Percentiles rank a stretch among this genome's conserved stretches.
These are phyloP conservation scores for Tauraco erythrolophus DNA, from an alignment of 2,113 vertebrate genomes.

Conservation along the genomic window DNA sequence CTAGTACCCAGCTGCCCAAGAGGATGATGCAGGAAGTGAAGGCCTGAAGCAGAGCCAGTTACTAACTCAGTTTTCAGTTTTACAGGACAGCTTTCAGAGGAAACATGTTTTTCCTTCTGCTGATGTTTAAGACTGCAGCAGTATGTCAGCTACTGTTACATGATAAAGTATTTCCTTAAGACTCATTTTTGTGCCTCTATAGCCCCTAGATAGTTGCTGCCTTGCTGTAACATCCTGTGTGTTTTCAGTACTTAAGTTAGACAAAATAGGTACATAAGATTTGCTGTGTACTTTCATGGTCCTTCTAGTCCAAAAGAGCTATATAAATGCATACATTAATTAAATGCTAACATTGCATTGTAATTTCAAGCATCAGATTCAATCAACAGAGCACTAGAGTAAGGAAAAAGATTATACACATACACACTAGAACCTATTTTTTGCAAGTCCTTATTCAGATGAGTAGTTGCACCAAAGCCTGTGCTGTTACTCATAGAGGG, in stretches of 20 bases:
- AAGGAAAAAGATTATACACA: background rate
- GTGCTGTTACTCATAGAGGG: background rate
- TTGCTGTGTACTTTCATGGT: background rate
- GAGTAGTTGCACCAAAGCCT: background rate
- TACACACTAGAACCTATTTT: background rate
- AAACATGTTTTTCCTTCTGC: background rate
- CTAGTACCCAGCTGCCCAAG: background rate
- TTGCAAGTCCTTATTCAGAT: background rate
- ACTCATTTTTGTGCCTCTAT: background rate
- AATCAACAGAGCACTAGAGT: conserved; percentile 23
- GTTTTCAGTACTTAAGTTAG: conserved; percentile 37
- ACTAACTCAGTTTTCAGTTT: background rate
- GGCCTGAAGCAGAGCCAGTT: background rate
- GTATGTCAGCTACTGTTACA: background rate
- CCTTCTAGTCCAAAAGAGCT: conserved; percentile 6
- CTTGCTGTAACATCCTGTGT: background rate
- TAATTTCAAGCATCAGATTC: conserved; percentile 25
- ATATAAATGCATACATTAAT: background rate
- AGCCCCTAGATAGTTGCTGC: background rate
- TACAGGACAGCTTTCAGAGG: background rate
- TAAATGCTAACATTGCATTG: conserved; percentile 14
- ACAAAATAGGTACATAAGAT: background rate
- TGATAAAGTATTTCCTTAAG: background rate
- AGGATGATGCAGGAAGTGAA: background rate
- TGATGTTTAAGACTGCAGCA: background rate